phyloP scores from a whole-genome alignment of 1,140 invertebrate species.

The Brachystomella parvula region DNA sequence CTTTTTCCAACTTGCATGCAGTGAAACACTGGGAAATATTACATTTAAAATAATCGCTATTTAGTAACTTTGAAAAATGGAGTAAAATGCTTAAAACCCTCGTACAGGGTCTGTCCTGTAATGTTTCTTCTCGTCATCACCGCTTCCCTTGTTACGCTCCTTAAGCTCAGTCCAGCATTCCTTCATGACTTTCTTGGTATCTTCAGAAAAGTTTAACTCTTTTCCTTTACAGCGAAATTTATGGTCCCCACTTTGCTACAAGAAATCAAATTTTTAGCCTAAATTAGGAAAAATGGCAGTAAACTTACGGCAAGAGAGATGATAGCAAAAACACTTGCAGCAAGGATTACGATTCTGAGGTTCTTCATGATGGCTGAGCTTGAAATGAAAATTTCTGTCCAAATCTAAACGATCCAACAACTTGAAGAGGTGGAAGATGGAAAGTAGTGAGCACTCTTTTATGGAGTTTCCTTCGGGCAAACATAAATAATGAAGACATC shows the following conservation, averaged over 20 bases:
- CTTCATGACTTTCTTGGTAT: background rate
- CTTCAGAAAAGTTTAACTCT: background rate
- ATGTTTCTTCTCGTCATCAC: conserved; percentile 41
- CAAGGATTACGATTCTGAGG: too few relatives aligned
- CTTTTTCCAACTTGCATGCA: background rate
- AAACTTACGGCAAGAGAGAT: too few relatives aligned
- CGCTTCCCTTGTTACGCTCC: conserved; percentile 40
- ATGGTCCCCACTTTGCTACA: background rate
- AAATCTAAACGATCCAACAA: too few relatives aligned
- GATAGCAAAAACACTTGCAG: too few relatives aligned
- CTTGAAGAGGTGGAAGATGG: too few relatives aligned
- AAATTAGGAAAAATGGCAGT: too few relatives aligned
- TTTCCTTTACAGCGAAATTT: too few relatives aligned
- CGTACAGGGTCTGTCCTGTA: background rate
- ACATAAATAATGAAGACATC: too few relatives aligned
- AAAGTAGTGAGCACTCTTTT: too few relatives aligned
- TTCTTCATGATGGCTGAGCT: background rate
- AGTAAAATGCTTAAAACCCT: background rate
- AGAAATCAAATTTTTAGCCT: background rate
- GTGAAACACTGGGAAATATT: background rate
- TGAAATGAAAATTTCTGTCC: background rate
- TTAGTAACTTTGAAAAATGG: too few relatives aligned
- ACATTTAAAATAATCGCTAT: background rate
- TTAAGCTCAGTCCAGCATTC: conserved; percentile 40
- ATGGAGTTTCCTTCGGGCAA: too few relatives aligned